phyloP scores from a whole-genome alignment of 1,140 invertebrate genomes.

The Pomacea maculata region DNA sequence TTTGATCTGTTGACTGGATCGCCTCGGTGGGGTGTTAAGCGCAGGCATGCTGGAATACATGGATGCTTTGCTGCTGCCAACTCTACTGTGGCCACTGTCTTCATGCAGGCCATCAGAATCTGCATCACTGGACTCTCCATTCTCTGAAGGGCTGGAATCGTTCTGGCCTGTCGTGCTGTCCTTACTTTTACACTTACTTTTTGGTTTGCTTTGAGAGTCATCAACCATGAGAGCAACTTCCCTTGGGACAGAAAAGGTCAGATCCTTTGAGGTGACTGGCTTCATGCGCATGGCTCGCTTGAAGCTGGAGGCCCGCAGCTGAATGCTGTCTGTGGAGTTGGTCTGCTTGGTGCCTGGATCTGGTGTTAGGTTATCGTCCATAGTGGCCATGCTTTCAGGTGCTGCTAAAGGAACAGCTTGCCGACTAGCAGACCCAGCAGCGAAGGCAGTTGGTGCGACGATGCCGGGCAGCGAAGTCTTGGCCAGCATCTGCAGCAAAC shows the following conservation, averaged over 20 bases:
- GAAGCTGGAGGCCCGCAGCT: constrained; percentile 42
- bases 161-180: too few relatives aligned
- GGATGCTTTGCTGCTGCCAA: constrained; percentile 4
- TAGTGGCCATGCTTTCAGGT: neutral
- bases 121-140: neutral
- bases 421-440: neutral
- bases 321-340: neutral
- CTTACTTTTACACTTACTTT: too few relatives aligned
- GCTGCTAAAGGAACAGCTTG: neutral
- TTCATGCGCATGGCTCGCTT: constrained; percentile 35
- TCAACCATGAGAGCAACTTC: neutral
- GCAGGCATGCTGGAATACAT: constrained; percentile 23
- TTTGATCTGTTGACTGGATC: constrained; percentile 1
- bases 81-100: neutral
- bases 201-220: neutral
- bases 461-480: constrained; percentile 5
- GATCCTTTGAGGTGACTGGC: constrained; percentile 35
- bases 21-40: constrained; percentile 1
- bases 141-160: neutral
- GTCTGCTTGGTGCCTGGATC: neutral
- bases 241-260: constrained; percentile 7
- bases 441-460: neutral
- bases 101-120: neutral
- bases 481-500: constrained; percentile 11
- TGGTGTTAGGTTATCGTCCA: neutral